A percentile compares a stretch with the other conserved stretches of the same genome.
Evolutionary conservation across 2,888 invertebrate species (phyloP).

Genomic region (Norana najaformis): DNA sequence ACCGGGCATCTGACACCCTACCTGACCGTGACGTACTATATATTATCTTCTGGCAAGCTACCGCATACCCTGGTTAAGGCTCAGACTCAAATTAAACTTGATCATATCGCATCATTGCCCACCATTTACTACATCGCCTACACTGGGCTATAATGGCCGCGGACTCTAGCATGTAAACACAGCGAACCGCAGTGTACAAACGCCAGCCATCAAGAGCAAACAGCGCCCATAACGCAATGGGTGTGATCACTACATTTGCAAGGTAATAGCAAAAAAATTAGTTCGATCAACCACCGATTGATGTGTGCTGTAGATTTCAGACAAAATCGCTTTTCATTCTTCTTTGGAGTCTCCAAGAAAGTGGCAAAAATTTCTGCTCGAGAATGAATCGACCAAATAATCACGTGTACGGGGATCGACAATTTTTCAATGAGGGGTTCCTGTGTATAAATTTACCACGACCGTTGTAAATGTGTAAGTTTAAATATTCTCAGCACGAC

Average conservation of each 20-base stretch:
- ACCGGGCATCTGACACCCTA: background rate
- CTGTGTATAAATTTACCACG: background rate
- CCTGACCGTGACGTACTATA: background rate
- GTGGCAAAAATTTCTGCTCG: background rate
- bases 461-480: no score
- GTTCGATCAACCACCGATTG: background rate
- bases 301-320: background rate
- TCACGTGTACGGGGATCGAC: background rate
- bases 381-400: background rate
- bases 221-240: background rate
- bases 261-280: background rate
- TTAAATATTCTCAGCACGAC: no score
- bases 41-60: background rate
- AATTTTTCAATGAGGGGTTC: background rate
- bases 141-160: background rate
- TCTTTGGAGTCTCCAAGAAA: background rate
- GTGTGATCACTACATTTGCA: background rate
- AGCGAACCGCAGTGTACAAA: background rate
- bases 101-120: background rate
- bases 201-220: background rate
- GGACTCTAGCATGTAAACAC: background rate
- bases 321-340: background rate
- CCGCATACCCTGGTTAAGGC: background rate
- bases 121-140: constrained; percentile 13
- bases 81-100: background rate